phyloP scores from a whole-genome alignment of 1,140 invertebrate species.

The Hylyphantes graminicola region DNA sequence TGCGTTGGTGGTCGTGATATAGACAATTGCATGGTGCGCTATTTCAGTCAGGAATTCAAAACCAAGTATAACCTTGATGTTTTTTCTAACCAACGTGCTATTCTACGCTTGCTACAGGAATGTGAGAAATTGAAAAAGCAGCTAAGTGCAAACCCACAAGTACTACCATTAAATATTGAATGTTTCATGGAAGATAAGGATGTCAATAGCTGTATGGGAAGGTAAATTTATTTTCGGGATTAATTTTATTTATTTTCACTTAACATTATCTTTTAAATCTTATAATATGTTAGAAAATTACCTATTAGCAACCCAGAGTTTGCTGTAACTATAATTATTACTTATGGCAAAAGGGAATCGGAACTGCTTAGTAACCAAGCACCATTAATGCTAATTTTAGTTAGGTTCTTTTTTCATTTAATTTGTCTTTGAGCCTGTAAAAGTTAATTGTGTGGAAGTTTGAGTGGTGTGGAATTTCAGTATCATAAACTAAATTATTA shows the following conservation, averaged over 20 bases:
- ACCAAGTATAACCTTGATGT: conserved; percentile 83
- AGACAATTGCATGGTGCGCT: conserved; percentile 84
- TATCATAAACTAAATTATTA: too few species aligned
- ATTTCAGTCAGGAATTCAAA: conserved; percentile 76
- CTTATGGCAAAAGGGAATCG: too few species aligned
- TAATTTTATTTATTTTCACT: background rate
- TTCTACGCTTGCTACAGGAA: conserved; percentile 86
- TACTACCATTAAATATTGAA: conserved; percentile 95
- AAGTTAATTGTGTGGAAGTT: too few species aligned
- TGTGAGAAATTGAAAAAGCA: conserved; percentile 98
- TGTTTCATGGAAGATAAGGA: conserved; percentile 99
- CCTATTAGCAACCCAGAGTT: too few species aligned
- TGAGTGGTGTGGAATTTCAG: too few species aligned
- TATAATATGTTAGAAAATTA: too few species aligned
- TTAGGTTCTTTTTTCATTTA: too few species aligned
- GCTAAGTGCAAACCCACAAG: conserved; percentile 93
- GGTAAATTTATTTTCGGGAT: conserved; percentile 1
- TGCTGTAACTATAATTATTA: too few species aligned
- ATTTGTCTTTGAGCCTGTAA: too few species aligned
- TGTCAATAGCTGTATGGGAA: conserved; percentile 73
- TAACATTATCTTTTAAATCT: background rate
- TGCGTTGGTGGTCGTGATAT: conserved; percentile 93
- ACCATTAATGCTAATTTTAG: too few species aligned
- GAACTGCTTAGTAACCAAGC: too few species aligned
- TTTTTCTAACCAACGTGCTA: conserved; percentile 89